phyloP scores from a whole-genome alignment of 2,888 invertebrate genomes.

The Catocala sponsa region DNA sequence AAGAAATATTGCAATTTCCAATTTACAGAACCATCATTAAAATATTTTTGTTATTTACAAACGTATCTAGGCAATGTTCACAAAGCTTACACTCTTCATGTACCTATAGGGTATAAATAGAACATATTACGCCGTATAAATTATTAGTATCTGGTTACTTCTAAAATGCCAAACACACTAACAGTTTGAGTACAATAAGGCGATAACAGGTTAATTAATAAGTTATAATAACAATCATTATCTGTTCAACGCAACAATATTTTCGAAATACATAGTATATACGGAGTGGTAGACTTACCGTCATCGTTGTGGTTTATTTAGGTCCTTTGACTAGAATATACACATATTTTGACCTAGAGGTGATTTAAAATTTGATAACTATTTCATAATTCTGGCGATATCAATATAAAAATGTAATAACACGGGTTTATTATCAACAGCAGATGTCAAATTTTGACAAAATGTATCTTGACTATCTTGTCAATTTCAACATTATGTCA shows the following conservation, averaged over 20 bases:
- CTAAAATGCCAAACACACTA: slow-evolving; percentile 10
- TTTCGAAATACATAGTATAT: background rate
- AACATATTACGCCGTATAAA: no score
- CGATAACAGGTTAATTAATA: slow-evolving; percentile 7
- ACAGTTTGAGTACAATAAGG: slow-evolving; percentile 3
- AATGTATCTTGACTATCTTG: background rate
- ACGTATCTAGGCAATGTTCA: no score
- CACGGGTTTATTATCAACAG: slow-evolving; percentile 1
- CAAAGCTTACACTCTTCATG: no score
- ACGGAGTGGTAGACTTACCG: slow-evolving; percentile 34
- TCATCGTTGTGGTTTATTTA: slow-evolving; percentile 32
- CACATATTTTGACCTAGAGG: slow-evolving; percentile 24
- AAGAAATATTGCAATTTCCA: no score
- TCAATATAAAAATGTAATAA: background rate
- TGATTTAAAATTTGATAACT: background rate
- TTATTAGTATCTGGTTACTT: slow-evolving; percentile 7
- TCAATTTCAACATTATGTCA: background rate
- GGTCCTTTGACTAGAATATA: slow-evolving; percentile 13
- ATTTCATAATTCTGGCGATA: slow-evolving; percentile 20
- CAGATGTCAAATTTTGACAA: background rate
- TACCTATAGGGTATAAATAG: no score
- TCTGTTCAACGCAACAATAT: slow-evolving; percentile 17
- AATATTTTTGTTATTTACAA: no score
- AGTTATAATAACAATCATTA: slow-evolving; percentile 23
- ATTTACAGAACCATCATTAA: no score